A percentile compares a stretch with the other conserved stretches of the same genome.
phyloP scores from a whole-genome alignment of 2,113 vertebrate genomes.

The Nicator chloris region DNA sequence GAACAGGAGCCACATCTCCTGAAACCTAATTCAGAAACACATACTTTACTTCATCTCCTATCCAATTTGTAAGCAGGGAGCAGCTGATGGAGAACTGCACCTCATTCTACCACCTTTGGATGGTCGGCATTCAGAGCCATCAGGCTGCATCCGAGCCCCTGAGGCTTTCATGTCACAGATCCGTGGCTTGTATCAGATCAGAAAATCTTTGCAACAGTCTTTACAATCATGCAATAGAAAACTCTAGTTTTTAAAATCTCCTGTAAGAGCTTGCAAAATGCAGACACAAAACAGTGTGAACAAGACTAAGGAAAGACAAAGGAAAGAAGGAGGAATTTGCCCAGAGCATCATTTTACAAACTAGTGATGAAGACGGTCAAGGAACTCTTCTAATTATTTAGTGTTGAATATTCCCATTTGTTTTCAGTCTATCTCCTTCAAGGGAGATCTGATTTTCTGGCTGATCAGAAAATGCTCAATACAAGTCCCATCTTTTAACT shows the following conservation, averaged over 20 bases:
- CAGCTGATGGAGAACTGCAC: not conserved
- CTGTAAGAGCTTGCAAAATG: not conserved
- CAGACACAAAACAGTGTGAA: not conserved
- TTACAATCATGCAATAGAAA: not conserved
- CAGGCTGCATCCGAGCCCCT: not conserved
- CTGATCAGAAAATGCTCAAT: not conserved
- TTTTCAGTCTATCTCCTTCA: not conserved
- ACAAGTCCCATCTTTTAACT: not conserved
- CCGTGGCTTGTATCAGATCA: not conserved
- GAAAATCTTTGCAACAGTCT: not conserved
- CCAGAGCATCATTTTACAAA: not conserved
- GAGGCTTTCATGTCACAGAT: not conserved
- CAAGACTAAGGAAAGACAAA: not conserved
- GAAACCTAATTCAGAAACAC: not conserved
- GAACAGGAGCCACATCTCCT: not conserved
- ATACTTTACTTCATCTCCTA: not conserved
- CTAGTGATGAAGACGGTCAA: not conserved
- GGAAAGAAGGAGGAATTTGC: not conserved
- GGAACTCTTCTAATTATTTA: not conserved
- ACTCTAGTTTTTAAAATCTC: not conserved
- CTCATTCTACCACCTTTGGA: not conserved
- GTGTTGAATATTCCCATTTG: not conserved
- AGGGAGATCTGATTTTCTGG: not conserved
- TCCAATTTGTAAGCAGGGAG: not conserved
- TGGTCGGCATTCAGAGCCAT: not conserved